Evolutionary conservation across 1,140 invertebrate genomes (phyloP).

Genomic region (Nasonia vitripennis): DNA sequence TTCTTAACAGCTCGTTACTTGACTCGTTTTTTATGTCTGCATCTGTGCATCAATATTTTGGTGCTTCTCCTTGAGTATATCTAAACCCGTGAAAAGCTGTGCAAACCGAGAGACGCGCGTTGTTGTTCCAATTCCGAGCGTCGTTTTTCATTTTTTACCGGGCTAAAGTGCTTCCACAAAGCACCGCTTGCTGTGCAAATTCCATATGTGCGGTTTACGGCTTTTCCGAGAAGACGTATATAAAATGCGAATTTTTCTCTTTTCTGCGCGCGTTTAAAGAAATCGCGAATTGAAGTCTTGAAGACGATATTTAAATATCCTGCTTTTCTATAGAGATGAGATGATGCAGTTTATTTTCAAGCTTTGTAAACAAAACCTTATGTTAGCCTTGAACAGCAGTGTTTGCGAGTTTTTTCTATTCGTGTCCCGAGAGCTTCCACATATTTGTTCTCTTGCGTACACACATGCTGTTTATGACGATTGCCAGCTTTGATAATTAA

Average conservation of each 20-base stretch:
- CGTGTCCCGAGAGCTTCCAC: no score
- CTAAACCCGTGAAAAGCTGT: no score
- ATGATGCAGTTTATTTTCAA: slow-evolving; percentile 38
- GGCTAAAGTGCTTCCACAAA: neutral
- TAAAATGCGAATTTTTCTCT: slow-evolving; percentile 1
- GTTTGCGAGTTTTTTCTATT: neutral
- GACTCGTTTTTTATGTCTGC: no score
- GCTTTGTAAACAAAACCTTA: slow-evolving; percentile 21
- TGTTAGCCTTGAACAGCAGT: neutral
- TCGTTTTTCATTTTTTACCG: neutral
- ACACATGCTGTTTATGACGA: neutral
- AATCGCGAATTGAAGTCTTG: no score
- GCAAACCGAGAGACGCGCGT: neutral
- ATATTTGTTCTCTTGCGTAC: neutral
- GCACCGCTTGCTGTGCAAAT: neutral
- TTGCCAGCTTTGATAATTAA: neutral
- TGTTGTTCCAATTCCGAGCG: slow-evolving; percentile 31
- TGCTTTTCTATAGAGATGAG: neutral
- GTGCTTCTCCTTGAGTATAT: no score
- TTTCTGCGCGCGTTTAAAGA: slow-evolving; percentile 1
- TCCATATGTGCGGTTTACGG: neutral
- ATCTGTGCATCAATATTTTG: no score
- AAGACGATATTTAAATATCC: no score
- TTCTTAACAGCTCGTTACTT: no score
- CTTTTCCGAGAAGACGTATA: slow-evolving; percentile 31